Base-by-base conservation (phyloP, 1,140 invertebrate genomes). In the Brachionus rotundiformis region DNA sequence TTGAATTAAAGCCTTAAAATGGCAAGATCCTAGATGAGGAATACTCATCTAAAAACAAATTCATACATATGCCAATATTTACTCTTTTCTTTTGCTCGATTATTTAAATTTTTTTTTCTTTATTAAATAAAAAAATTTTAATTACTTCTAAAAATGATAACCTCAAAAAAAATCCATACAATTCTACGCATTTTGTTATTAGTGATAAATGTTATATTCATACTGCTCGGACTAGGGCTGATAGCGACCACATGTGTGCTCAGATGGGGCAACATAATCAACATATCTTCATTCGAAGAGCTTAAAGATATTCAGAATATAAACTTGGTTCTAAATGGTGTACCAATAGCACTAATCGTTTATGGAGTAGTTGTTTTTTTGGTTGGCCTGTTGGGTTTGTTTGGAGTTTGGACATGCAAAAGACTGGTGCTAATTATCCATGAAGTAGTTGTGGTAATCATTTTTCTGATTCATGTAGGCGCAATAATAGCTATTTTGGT, bases 131-230 rank as follows among this genome's bases (percentile, higher is more conserved):
- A 39, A 68, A 68, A 39, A 6, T 33, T 54, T 54, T 54, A 54
- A 54, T 54, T 54, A 54, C 47, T 54, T 54, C 47, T 54, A 54
- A 68, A 68, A 36, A 68, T 68, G 63, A 68, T 33, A 68, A 68
- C 63, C 63, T 68, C 63, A 68, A 33, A 10, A 19, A 39, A 68
- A 68, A 36, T 68, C 31, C 29, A 33, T 33, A 68, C 3, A n/a
- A 68, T 68, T 33, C 31, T 68, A 68, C 63, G 63, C 31, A 68
- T 68, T 36, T 36, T 44, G 11, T 73, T 73, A 41, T 25, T 41
- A 2, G 25, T 47, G 11, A 44, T 73, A 27, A 73, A 73, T 23
- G 19, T 27, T 16, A 73, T 73, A 25, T 73, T 73, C 44, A 44
- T 73, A 11, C 19, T 73, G 44, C 25, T 73, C 27, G 68, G 68